Evolutionary conservation across 2,888 invertebrate genomes (phyloP).

Genomic region (Tuta absoluta): DNA sequence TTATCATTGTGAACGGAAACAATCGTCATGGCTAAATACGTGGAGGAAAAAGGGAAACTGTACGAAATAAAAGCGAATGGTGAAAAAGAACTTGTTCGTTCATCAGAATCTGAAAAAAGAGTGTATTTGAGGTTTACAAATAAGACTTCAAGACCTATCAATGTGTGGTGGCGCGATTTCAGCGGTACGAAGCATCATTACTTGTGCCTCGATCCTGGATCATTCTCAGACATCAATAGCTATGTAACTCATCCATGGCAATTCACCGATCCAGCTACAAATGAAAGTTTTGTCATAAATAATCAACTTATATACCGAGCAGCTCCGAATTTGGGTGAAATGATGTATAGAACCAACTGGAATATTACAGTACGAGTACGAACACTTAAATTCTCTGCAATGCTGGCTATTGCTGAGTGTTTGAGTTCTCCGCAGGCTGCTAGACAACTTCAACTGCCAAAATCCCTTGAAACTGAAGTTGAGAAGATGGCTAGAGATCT

Average conservation of each 20-base stretch:
- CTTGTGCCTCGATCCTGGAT: constrained; percentile 77
- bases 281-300: constrained; percentile 83
- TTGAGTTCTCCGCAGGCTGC: constrained; percentile 56
- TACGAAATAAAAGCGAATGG: constrained; percentile 63
- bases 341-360: constrained; percentile 66
- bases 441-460: constrained; percentile 66
- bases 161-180: constrained; percentile 90
- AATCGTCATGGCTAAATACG: constrained; percentile 40
- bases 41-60: constrained; percentile 39
- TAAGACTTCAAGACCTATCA: constrained; percentile 67
- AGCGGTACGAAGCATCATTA: constrained; percentile 83
- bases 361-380: constrained; percentile 78
- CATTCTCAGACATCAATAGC: constrained; percentile 85
- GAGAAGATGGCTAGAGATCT: constrained; percentile 37
- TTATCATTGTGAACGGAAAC: constrained; percentile 24
- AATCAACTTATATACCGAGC: constrained; percentile 75
- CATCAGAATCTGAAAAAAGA: constrained; percentile 51
- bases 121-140: constrained; percentile 65
- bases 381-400: constrained; percentile 66
- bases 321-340: constrained; percentile 54
- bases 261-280: constrained; percentile 86
- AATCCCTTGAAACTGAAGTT: constrained; percentile 61
- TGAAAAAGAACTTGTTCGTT: constrained; percentile 56
- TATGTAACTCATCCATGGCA: constrained; percentile 93
- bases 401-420: constrained; percentile 68